Evolutionary conservation across 2,797 vertebrate species (phyloP).

Genomic region (Coendou prehensilis): DNA sequence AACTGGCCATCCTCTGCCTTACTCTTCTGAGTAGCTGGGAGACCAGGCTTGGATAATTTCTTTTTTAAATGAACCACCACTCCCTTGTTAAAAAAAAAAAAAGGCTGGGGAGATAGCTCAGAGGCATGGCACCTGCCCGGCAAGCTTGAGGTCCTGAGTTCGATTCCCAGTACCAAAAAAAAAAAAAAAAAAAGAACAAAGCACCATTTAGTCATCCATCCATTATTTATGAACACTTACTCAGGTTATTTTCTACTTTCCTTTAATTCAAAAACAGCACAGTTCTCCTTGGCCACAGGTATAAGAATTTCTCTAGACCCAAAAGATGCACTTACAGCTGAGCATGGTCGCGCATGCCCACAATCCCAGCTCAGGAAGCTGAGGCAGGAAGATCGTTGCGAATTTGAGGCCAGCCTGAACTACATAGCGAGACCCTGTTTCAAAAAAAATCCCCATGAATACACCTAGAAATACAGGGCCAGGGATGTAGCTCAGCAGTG

Average conservation of each 20-base stretch:
- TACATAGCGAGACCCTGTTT: neutral
- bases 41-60: neutral
- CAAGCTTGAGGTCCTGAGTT: too few relatives aligned
- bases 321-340: neutral
- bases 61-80: neutral
- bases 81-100: too few relatives aligned
- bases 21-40: neutral
- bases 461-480: neutral
- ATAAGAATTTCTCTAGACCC: conserved; percentile 24
- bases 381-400: neutral
- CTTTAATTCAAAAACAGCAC: neutral
- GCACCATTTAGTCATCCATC: neutral
- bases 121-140: too few relatives aligned
- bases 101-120: too few relatives aligned
- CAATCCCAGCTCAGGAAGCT: neutral
- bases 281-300: neutral
- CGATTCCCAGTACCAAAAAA: too few relatives aligned
- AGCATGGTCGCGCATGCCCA: neutral
- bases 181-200: neutral
- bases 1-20: neutral
- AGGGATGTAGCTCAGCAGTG: neutral
- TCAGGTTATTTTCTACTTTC: neutral
- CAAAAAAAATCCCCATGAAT: neutral
- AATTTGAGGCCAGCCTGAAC: neutral
- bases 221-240: conserved; percentile 10